A percentile compares a stretch with the other conserved stretches of the same genome.
These are phyloP conservation scores for Meandrusa payeni DNA, from an alignment of 2,888 invertebrate species.

Conservation along the genomic window DNA sequence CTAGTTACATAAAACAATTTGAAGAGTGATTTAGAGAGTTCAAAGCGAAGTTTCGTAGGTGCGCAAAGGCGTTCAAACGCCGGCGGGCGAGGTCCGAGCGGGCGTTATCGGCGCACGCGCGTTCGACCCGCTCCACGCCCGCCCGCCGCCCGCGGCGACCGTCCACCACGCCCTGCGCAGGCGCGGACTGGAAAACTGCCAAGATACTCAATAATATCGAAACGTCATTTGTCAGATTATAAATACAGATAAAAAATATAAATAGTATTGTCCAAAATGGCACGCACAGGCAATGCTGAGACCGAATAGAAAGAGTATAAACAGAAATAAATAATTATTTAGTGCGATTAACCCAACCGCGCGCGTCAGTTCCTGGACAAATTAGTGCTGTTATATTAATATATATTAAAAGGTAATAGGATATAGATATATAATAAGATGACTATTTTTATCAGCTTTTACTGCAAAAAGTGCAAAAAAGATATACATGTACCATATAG, in stretches of 20 bases:
- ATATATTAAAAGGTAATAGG: too few species aligned
- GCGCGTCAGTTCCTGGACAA: too few species aligned
- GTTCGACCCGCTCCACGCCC: constrained; percentile 42
- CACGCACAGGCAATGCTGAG: too few species aligned
- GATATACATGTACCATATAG: too few species aligned
- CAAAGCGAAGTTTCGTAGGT: constrained; percentile 23
- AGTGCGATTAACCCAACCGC: too few species aligned
- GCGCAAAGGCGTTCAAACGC: constrained; percentile 17
- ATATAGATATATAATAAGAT: too few species aligned
- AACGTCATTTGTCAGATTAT: constrained; percentile 7
- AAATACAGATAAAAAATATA: constrained; percentile 3
- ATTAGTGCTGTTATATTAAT: too few species aligned
- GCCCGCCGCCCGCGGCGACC: constrained; percentile 49
- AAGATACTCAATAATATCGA: constrained; percentile 13
- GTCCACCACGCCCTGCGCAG: constrained; percentile 59
- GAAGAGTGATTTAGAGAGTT: constrained; percentile 18
- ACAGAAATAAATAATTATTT: too few species aligned
- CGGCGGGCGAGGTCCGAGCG: constrained; percentile 37
- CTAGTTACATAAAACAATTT: not conserved
- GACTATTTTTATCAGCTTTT: too few species aligned
- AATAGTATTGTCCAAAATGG: too few species aligned
- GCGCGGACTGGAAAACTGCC: constrained; percentile 39
- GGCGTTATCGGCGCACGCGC: constrained; percentile 59
- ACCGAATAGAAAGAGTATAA: too few species aligned
- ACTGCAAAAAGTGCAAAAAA: too few species aligned